Evolutionary conservation across 2,797 vertebrate genomes (phyloP), one percentile per base, ranked within the genome.

Genomic region (Sebastiscus albofasciatus): DNA sequence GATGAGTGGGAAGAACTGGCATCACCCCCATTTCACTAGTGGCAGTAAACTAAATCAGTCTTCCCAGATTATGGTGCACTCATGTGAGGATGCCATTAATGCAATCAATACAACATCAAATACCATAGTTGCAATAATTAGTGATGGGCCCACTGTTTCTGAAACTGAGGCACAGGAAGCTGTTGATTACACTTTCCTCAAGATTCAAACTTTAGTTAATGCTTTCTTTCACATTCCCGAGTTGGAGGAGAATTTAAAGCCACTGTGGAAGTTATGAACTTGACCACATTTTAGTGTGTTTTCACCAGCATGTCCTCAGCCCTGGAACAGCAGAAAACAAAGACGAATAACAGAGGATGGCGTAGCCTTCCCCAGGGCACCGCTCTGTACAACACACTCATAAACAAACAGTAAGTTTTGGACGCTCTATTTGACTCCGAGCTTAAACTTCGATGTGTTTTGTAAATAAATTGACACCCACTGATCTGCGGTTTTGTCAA

Each of bases 381-480:
- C 26, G 16, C 59, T 55, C 13, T 72, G 69, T 75, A 56, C 29
- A 67, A 81, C 61, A 49, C 55, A 55, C 56, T 68, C 60, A 65
- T 36, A 70, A 89, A 90, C 81, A 82, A 82, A 76, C 56, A 72
- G 12, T 22, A 59, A 2, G 70, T 86, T n/a, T 83, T 86, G 81
- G 64, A 89, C 82, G 62, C 54, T 54, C 42, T 33, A 26, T 87
- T 89, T 90, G 89, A 90, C 89, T 90, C 65, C 22, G 4, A 84
- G 81, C 82, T 83, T 78, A 36, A 77, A 83, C 78, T 80, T 66
- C 33, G 76, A 85, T 82, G 80, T 87, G 67, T 84, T 87, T 77
- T 87, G 80, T 82, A 83, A 90, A 91, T 83, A 89, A 85, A 90
- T 66, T 77, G 83, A 84, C 83, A 80, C 69, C 66, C 62, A 85